These are phyloP conservation scores for Flabesymbios commensalis DNA, from an alignment of 2,888 invertebrate species.

Conservation along the genomic window DNA sequence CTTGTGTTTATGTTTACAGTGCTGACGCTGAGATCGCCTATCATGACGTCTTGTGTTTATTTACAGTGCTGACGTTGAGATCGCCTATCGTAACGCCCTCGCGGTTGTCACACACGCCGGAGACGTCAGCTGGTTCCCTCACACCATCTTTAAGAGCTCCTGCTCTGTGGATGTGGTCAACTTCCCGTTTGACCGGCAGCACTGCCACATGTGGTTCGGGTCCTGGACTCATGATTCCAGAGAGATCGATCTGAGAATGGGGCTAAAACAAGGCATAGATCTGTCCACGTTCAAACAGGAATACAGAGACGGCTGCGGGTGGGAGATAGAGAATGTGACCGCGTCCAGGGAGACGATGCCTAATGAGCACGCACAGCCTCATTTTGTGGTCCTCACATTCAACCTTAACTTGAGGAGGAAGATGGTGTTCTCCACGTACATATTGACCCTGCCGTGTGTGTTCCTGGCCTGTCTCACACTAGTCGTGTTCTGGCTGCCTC, in stretches of 20 bases:
- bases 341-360: conserved; percentile 18
- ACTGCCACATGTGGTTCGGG: conserved; percentile 30
- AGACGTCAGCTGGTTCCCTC: conserved; percentile 22
- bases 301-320: conserved; percentile 23
- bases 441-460: conserved; percentile 31
- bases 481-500: too few relatives aligned
- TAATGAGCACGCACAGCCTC: conserved; percentile 7
- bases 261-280: conserved; percentile 24
- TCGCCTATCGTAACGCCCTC: conserved; percentile 13
- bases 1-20: too few relatives aligned
- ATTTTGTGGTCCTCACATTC: conserved; percentile 16
- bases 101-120: conserved; percentile 18
- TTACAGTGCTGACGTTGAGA: conserved; percentile 20
- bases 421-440: conserved; percentile 29
- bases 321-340: conserved; percentile 21
- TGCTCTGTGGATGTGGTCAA: conserved; percentile 29
- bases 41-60: too few relatives aligned
- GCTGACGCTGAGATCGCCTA: too few relatives aligned
- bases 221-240: conserved; percentile 28
- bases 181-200: conserved; percentile 30
- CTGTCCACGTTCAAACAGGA: conserved; percentile 25
- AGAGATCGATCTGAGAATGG: conserved; percentile 22
- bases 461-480: conserved; percentile 32
- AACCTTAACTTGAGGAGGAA: conserved; percentile 20
- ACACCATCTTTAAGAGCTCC: conserved; percentile 28